Evolutionary conservation across 1,140 invertebrate genomes (phyloP).

Genomic region (Ctenoplectra terminalis): DNA sequence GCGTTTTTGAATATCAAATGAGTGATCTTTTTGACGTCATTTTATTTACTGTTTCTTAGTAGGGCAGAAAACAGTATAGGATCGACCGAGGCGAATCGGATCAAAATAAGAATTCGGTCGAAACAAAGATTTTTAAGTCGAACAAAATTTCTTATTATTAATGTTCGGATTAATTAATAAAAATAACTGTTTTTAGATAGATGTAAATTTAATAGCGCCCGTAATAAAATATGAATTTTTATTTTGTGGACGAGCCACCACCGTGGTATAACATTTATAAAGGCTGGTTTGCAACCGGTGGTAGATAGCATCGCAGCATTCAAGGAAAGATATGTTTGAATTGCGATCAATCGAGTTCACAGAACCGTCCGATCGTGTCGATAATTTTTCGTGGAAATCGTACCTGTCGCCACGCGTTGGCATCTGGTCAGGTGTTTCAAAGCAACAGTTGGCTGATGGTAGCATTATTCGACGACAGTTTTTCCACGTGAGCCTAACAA

Average conservation of each 20-base stretch:
- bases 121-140: no score
- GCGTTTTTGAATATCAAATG: background rate
- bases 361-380: background rate
- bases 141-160: no score
- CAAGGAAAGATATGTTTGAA: background rate
- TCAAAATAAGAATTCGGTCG: no score
- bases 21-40: background rate
- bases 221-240: no score
- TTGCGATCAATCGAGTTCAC: background rate
- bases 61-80: background rate
- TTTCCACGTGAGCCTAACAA: background rate
- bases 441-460: slow-evolving; percentile 39
- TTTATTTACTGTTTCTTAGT: background rate
- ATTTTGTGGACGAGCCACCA: background rate
- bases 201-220: no score
- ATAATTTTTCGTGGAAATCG: background rate
- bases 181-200: no score
- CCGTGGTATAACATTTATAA: no score
- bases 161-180: no score
- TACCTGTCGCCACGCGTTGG: background rate
- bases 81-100: background rate
- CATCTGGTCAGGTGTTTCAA: slow-evolving; percentile 10
- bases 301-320: no score
- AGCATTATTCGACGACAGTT: background rate
- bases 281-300: no score